phyloP scores from a whole-genome alignment of 1,140 invertebrate genomes.

The Zaprionus tsacasi region DNA sequence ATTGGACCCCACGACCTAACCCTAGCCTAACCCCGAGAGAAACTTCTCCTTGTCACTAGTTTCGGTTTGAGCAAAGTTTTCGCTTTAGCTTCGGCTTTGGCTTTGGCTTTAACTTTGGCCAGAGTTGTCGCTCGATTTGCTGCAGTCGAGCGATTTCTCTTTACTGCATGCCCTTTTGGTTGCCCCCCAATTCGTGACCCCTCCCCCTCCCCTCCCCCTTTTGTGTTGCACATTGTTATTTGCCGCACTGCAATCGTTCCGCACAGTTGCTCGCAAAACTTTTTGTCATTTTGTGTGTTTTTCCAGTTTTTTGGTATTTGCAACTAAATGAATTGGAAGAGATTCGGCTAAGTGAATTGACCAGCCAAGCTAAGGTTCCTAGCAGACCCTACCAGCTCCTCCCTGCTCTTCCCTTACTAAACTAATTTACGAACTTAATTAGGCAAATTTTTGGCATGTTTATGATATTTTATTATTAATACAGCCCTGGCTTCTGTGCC shows the following conservation, averaged over 20 bases:
- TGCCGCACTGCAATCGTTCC: constrained; percentile 73
- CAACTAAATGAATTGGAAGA: constrained; percentile 64
- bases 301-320: constrained; percentile 18
- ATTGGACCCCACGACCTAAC: constrained; percentile 61
- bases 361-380: constrained; percentile 2
- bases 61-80: constrained; percentile 62
- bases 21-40: constrained; percentile 13
- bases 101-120: constrained; percentile 41
- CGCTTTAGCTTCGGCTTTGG: constrained; percentile 31
- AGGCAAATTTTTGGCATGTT: constrained; percentile 50
- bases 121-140: constrained; percentile 75
- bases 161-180: constrained; percentile 14
- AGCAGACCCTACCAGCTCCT: not conserved
- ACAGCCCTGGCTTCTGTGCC: not conserved
- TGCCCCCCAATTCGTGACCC: constrained; percentile 17
- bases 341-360: constrained; percentile 43
- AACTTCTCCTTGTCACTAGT: constrained; percentile 45
- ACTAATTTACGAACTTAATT: constrained; percentile 62
- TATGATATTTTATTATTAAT: constrained; percentile 44
- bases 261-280: constrained; percentile 70
- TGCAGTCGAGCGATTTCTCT: constrained; percentile 30
- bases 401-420: not conserved
- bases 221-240: constrained; percentile 73
- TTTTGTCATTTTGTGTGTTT: constrained; percentile 57
- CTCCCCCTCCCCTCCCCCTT: not conserved